A percentile compares a stretch with the other conserved stretches of the same genome.
Conservation (phyloP, 1,140 invertebrate species). For the Trachymyrmex septentrionalis region DNA sequence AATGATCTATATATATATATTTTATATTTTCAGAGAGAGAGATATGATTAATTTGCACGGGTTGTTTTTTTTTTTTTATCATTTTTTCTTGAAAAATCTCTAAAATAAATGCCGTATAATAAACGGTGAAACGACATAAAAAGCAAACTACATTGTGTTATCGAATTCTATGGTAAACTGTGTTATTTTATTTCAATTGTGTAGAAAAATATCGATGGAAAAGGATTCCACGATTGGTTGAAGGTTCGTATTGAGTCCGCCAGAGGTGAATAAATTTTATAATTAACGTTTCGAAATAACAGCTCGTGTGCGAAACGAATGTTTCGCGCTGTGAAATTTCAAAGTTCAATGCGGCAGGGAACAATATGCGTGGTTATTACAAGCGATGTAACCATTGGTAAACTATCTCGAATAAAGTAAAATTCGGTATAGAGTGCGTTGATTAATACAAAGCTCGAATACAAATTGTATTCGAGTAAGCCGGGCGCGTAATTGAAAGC, state of each 20-base stretch:
- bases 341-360: conserved; percentile 38
- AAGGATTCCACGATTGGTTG: neutral
- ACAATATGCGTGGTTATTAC: conserved; percentile 28
- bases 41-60: neutral
- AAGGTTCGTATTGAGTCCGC: neutral
- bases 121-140: neutral
- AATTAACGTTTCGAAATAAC: conserved; percentile 42
- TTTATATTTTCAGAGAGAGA: conserved; percentile 10
- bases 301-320: neutral
- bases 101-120: neutral
- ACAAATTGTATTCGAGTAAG: conserved; percentile 58
- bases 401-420: neutral
- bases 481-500: conserved; percentile 56
- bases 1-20: too few species aligned
- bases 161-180: neutral
- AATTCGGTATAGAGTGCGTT: neutral
- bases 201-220: neutral
- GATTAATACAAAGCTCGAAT: conserved; percentile 37
- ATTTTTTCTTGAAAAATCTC: neutral
- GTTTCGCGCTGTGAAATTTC: conserved; percentile 33
- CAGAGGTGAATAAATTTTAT: conserved; percentile 25
- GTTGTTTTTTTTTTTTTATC: neutral
- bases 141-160: neutral
- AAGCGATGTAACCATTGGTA: conserved; percentile 11
- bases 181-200: neutral